These are phyloP conservation scores for Drosophila acutilabella DNA, from an alignment of 2,888 invertebrate genomes.

Conservation along the genomic window DNA sequence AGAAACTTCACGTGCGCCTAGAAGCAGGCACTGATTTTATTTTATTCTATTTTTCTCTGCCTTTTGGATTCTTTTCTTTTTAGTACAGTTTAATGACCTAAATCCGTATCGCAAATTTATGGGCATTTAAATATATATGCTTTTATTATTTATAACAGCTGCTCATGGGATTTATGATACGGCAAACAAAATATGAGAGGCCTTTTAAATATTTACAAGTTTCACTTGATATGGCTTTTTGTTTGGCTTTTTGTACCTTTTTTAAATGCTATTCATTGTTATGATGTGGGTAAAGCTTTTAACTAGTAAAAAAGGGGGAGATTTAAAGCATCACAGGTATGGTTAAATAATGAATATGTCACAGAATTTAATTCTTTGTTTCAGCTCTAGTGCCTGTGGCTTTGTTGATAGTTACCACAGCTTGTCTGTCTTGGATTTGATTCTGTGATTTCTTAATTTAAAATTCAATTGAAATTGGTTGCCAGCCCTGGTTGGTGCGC, in stretches of 20 bases:
- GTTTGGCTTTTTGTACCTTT: constrained; percentile 5
- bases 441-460: constrained; percentile 40
- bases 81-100: constrained; percentile 75
- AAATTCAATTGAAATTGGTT: constrained; percentile 44
- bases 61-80: constrained; percentile 56
- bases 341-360: not conserved
- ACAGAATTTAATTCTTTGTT: no score
- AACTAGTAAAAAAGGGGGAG: no score
- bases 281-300: constrained; percentile 12
- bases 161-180: constrained; percentile 58
- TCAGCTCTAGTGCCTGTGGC: no score
- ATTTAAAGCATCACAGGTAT: not conserved
- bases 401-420: constrained; percentile 6
- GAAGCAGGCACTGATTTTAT: constrained; percentile 78
- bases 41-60: not conserved
- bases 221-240: constrained; percentile 21
- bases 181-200: constrained; percentile 44
- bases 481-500: constrained; percentile 35
- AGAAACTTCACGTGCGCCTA: constrained; percentile 59
- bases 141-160: constrained; percentile 76
- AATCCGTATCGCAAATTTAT: constrained; percentile 74
- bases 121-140: constrained; percentile 71
- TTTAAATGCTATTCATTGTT: constrained; percentile 24
- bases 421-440: not conserved
- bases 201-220: constrained; percentile 61